Percentiles rank a stretch among this genome's conserved stretches.
These are phyloP conservation scores for Horisme vitalbata DNA, from an alignment of 2,888 invertebrate species.

Conservation along the genomic window DNA sequence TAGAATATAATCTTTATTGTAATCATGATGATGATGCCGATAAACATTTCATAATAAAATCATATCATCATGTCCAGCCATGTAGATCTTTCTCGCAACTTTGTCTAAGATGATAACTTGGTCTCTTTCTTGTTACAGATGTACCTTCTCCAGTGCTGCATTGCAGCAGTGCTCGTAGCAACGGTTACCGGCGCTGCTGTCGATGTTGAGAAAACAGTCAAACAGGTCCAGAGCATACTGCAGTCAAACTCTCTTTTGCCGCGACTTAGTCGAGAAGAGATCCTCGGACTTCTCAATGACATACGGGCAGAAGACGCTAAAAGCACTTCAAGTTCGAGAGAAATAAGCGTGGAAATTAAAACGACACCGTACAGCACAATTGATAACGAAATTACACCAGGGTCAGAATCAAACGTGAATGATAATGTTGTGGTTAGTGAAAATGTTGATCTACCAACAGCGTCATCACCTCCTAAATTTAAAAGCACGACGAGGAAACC, in stretches of 20 bases:
- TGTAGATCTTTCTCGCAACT: no score
- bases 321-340: constrained; percentile 47
- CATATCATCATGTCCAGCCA: no score
- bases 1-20: no score
- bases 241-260: constrained; percentile 84
- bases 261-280: constrained; percentile 84
- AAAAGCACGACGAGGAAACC: constrained; percentile 58
- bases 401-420: constrained; percentile 33
- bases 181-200: constrained; percentile 51
- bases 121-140: constrained; percentile 56
- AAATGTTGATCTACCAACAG: constrained; percentile 34
- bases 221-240: constrained; percentile 86
- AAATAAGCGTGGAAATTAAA: constrained; percentile 39
- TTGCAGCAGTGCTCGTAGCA: constrained; percentile 47
- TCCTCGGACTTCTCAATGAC: constrained; percentile 86
- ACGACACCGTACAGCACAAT: constrained; percentile 45
- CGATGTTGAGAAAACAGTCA: constrained; percentile 84
- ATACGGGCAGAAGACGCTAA: constrained; percentile 82
- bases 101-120: no score
- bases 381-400: constrained; percentile 55
- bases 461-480: constrained; percentile 37
- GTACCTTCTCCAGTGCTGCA: constrained; percentile 61
- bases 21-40: no score
- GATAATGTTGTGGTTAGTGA: constrained; percentile 38
- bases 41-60: no score